A percentile compares a stretch with the other conserved stretches of the same genome.
phyloP scores from a whole-genome alignment of 2,113 vertebrate species.

The Myodes glareolus region DNA sequence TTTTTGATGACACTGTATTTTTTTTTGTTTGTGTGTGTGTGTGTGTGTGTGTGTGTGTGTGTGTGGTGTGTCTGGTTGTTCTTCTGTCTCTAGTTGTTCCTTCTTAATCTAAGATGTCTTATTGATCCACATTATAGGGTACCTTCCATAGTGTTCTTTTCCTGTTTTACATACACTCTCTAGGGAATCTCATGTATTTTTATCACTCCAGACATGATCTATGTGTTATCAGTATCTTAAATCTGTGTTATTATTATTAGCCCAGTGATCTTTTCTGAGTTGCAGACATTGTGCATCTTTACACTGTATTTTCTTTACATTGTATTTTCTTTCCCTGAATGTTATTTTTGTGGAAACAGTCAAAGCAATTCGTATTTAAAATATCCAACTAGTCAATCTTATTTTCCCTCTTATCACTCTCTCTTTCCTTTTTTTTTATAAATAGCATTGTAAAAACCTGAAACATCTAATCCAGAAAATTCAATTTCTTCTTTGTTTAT shows the following conservation, averaged over 20 bases:
- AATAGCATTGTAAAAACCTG: not conserved
- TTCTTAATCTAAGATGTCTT: not conserved
- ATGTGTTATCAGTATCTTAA: slow-evolving; percentile 12
- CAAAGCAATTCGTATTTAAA: slow-evolving; percentile 13
- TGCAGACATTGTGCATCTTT: not conserved
- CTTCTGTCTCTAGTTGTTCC: not conserved
- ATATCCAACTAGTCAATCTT: not conserved
- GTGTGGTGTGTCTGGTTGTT: too few species aligned
- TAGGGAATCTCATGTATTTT: slow-evolving; percentile 16
- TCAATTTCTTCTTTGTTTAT: slow-evolving; percentile 24
- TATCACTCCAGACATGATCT: not conserved
- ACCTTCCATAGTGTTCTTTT: not conserved
- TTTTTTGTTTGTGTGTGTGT: not conserved
- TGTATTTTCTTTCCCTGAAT: not conserved
- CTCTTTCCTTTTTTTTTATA: not conserved
- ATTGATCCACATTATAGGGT: not conserved
- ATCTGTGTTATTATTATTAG: not conserved
- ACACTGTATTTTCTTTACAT: not conserved
- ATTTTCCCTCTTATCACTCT: not conserved
- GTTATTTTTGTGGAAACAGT: slow-evolving; percentile 6
- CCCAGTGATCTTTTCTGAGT: not conserved
- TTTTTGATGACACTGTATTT: not conserved
- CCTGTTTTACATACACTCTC: not conserved
- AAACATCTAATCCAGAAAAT: slow-evolving; percentile 29
- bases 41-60: too few species aligned